Evolutionary conservation across 2,888 invertebrate genomes (phyloP).

Genomic region (Bedellia somnulentella): DNA sequence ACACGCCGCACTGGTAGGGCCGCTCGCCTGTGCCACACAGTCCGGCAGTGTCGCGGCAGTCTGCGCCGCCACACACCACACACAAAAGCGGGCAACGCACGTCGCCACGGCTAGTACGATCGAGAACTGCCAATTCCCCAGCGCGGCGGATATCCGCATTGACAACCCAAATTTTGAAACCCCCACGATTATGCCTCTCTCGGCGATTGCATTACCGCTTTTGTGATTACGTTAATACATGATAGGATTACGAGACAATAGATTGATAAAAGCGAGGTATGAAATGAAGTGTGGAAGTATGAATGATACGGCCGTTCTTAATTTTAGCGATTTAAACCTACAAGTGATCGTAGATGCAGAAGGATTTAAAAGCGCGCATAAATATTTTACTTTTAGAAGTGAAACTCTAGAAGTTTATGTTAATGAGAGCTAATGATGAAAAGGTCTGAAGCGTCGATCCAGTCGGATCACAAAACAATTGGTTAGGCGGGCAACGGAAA

Average conservation of each 20-base stretch:
- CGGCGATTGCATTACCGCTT: slow-evolving; percentile 61
- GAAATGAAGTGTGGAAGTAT: too few species aligned
- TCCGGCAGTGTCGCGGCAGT: neutral
- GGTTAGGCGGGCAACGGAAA: slow-evolving; percentile 55
- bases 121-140: slow-evolving; percentile 19
- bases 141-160: slow-evolving; percentile 24
- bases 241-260: too few species aligned
- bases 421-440: slow-evolving; percentile 49
- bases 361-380: slow-evolving; percentile 43
- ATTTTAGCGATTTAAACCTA: too few species aligned
- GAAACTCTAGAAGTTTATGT: slow-evolving; percentile 30
- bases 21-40: slow-evolving; percentile 64
- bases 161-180: slow-evolving; percentile 24
- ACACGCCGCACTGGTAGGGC: slow-evolving; percentile 71
- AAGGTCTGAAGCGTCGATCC: slow-evolving; percentile 27
- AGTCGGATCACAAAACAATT: slow-evolving; percentile 37
- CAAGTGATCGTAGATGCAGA: slow-evolving; percentile 42
- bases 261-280: too few species aligned
- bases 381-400: slow-evolving; percentile 26
- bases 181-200: slow-evolving; percentile 35
- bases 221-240: slow-evolving; percentile 58
- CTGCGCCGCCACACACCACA: slow-evolving; percentile 48
- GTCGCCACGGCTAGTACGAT: slow-evolving; percentile 35
- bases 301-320: too few species aligned
- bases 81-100: slow-evolving; percentile 63